These are phyloP conservation scores for Pseudanteris insignis DNA, from an alignment of 2,888 invertebrate species.

Conservation along the genomic window DNA sequence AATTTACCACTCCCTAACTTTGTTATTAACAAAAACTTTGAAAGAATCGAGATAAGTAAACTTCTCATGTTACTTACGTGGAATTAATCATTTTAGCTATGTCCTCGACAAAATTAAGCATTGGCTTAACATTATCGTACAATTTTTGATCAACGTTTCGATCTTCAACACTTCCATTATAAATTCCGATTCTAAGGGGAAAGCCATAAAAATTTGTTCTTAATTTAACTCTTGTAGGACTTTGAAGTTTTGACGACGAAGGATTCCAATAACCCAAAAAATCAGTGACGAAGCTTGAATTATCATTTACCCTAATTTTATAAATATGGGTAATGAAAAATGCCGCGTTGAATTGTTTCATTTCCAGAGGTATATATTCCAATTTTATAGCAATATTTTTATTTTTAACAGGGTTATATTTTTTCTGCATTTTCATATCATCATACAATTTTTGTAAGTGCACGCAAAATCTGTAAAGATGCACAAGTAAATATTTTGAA, in stretches of 20 bases:
- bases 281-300: conserved; percentile 56
- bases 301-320: conserved; percentile 59
- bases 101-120: conserved; percentile 67
- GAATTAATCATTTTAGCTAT: conserved; percentile 65
- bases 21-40: too few species aligned
- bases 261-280: conserved; percentile 60
- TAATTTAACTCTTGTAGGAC: conserved; percentile 54
- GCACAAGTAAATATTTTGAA: too few species aligned
- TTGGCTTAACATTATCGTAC: conserved; percentile 67
- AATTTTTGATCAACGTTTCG: conserved; percentile 63
- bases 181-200: conserved; percentile 66
- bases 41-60: background rate
- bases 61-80: conserved; percentile 24
- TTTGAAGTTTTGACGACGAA: conserved; percentile 46
- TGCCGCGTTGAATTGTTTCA: conserved; percentile 51
- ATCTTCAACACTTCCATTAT: conserved; percentile 66
- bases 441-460: conserved; percentile 36
- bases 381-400: conserved; percentile 46
- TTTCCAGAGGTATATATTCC: conserved; percentile 48
- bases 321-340: conserved; percentile 60
- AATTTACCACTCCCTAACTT: too few species aligned
- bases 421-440: background rate
- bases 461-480: conserved; percentile 45
- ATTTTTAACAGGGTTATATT: background rate
- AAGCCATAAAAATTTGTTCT: conserved; percentile 57